Conservation (phyloP, 2,113 vertebrate species). For the Halcyon senegalensis region DNA sequence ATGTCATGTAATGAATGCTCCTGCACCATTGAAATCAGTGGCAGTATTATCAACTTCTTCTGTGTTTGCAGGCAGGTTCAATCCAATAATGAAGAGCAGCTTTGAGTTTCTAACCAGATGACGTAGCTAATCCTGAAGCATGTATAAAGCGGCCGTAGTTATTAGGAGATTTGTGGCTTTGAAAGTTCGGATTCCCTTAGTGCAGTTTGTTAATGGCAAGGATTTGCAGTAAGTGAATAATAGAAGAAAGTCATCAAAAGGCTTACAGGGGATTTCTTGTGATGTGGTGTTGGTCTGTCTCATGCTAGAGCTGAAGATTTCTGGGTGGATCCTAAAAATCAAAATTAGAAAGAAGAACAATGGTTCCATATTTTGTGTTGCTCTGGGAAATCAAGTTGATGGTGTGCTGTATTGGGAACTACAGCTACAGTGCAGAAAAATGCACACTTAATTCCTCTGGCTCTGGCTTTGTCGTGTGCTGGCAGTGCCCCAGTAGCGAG, state of each 20-base stretch:
- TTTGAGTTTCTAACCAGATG: slow-evolving; percentile 48
- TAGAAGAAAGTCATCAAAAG: slow-evolving; percentile 36
- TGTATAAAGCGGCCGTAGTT: slow-evolving; percentile 18
- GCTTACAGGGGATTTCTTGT: slow-evolving; percentile 42
- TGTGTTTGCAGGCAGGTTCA: background rate
- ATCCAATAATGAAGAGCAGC: slow-evolving; percentile 45
- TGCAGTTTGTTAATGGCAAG: slow-evolving; percentile 19
- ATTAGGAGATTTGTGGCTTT: slow-evolving; percentile 59
- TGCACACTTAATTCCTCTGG: background rate
- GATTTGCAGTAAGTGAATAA: slow-evolving; percentile 49
- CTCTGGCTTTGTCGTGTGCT: background rate
- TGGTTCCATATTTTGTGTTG: background rate
- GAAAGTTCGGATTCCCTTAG: slow-evolving; percentile 26
- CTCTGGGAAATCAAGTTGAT: background rate
- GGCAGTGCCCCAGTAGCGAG: background rate
- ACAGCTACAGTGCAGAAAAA: background rate
- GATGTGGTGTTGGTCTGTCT: background rate
- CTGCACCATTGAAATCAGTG: background rate
- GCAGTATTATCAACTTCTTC: background rate
- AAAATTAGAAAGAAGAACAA: background rate
- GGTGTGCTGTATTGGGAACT: background rate
- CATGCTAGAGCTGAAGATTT: background rate
- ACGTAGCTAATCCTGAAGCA: slow-evolving; percentile 49
- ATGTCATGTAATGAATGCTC: background rate
- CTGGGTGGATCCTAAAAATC: background rate